Evolutionary conservation across 1,140 invertebrate species (phyloP).

Genomic region (Drosophila watanabei): DNA sequence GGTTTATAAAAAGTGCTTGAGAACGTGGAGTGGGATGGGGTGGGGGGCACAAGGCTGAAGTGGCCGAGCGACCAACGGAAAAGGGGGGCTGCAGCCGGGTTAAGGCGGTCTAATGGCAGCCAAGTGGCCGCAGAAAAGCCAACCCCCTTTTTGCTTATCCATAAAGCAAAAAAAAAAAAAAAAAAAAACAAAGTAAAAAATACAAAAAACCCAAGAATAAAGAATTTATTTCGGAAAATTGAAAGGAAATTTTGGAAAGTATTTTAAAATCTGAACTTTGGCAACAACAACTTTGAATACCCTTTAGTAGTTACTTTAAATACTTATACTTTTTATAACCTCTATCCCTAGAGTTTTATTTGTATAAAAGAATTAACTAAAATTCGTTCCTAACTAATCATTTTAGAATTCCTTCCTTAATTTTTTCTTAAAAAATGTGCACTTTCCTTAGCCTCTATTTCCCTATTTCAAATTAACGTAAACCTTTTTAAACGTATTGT

Average conservation of each 20-base stretch:
- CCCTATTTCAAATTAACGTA: not conserved
- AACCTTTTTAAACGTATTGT: not conserved
- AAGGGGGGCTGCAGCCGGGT: slow-evolving; percentile 12
- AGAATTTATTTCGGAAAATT: not conserved
- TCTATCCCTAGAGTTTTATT: not conserved
- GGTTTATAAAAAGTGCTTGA: slow-evolving; percentile 80
- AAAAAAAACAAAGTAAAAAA: not conserved
- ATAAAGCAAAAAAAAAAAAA: not conserved
- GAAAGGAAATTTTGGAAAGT: not conserved
- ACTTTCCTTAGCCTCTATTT: not conserved
- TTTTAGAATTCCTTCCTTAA: not conserved
- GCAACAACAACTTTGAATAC: not conserved
- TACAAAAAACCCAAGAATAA: not conserved
- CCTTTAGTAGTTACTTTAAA: not conserved
- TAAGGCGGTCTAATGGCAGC: slow-evolving; percentile 40
- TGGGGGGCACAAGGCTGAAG: slow-evolving; percentile 38
- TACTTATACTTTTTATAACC: not conserved
- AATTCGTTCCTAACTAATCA: not conserved
- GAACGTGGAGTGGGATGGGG: slow-evolving; percentile 32
- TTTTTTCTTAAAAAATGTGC: not conserved
- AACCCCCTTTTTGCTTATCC: slow-evolving; percentile 13
- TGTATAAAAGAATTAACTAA: not conserved
- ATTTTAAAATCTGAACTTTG: not conserved
- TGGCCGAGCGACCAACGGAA: slow-evolving; percentile 37
- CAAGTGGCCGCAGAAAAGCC: slow-evolving; percentile 35